Evolutionary conservation across 2,888 invertebrate genomes (phyloP).

Genomic region (Sphecodes monilicornis): DNA sequence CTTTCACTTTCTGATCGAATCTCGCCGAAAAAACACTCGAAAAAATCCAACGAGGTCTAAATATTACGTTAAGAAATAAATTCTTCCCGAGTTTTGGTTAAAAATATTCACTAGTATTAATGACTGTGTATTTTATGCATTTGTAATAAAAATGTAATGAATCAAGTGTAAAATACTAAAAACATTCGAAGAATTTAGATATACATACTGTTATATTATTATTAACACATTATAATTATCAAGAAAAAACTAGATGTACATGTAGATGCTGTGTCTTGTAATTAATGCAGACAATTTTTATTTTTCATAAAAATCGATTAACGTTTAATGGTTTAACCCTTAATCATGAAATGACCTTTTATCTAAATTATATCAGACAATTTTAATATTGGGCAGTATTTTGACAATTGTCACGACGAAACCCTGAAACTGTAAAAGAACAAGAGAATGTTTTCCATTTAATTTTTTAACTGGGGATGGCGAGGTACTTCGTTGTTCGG

Average conservation of each 20-base stretch:
- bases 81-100: background rate
- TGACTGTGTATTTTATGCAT: too few species aligned
- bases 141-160: background rate
- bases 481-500: too few species aligned
- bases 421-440: too few species aligned
- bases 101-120: background rate
- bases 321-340: background rate
- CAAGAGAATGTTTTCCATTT: background rate
- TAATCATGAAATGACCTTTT: background rate
- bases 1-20: constrained; percentile 3
- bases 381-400: background rate
- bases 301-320: background rate
- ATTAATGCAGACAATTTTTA: background rate
- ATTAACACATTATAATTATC: background rate
- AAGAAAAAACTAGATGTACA: background rate
- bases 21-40: background rate
- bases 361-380: background rate
- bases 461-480: background rate
- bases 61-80: background rate
- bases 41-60: background rate
- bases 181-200: background rate
- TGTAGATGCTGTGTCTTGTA: background rate
- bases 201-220: background rate
- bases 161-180: background rate
- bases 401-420: background rate